These are phyloP conservation scores for Pristis pectinata DNA, from an alignment of 2,797 vertebrate species.

Conservation along the genomic window DNA sequence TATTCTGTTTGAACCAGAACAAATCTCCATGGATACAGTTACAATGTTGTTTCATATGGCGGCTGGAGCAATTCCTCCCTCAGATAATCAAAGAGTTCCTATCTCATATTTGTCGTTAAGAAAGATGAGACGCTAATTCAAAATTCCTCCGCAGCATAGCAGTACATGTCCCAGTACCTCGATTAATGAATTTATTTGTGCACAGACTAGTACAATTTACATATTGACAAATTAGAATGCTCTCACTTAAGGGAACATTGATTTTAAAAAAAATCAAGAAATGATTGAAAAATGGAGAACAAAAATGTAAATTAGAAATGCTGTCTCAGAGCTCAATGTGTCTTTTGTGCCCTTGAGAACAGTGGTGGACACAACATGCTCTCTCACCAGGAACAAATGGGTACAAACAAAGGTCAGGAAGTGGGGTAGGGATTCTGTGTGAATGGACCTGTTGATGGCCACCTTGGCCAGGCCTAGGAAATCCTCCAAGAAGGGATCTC, in stretches of 20 bases:
- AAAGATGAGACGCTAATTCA: not conserved
- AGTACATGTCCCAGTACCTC: not conserved
- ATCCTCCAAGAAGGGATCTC: too few species aligned
- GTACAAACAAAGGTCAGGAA: too few species aligned
- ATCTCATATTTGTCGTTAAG: not conserved
- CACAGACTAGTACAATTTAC: not conserved
- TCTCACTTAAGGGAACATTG: not conserved
- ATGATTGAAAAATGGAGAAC: too few species aligned
- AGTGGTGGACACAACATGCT: too few species aligned
- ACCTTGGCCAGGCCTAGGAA: too few species aligned
- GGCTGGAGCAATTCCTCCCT: not conserved
- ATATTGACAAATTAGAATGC: not conserved
- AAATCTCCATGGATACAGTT: slow-evolving; percentile 16
- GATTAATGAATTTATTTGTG: not conserved
- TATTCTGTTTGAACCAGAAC: not conserved
- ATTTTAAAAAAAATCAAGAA: too few species aligned
- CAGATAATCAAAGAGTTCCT: not conserved
- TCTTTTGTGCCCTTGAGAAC: too few species aligned
- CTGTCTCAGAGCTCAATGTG: too few species aligned
- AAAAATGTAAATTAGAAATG: too few species aligned
- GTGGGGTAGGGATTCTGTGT: too few species aligned
- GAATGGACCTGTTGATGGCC: too few species aligned
- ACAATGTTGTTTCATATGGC: not conserved
- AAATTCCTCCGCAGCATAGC: not conserved
- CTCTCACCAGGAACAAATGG: too few species aligned